Conservation (phyloP, 2,888 invertebrate species). For the Cosmopolites sordidus region DNA sequence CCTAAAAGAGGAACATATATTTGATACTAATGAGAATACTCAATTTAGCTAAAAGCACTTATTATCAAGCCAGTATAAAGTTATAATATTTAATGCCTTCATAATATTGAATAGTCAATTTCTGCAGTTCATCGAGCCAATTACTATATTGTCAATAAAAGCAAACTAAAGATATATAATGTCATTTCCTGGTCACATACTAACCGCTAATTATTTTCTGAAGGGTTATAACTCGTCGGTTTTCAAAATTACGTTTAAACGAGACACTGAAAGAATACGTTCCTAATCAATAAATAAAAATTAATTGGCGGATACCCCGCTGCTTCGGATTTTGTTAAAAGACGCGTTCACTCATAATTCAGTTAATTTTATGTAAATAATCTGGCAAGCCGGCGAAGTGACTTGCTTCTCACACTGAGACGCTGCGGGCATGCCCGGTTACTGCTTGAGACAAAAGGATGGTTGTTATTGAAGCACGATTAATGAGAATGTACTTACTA, state of each 20-base stretch:
- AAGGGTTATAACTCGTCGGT: conserved; percentile 8
- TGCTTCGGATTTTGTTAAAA: conserved; percentile 29
- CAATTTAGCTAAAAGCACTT: no score
- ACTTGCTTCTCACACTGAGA: conserved; percentile 19
- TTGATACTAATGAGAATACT: no score
- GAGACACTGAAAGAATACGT: conserved; percentile 22
- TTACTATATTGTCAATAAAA: no score
- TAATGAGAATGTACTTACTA: no score
- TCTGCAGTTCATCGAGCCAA: no score
- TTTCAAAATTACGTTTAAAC: conserved; percentile 10
- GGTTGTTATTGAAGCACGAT: no score
- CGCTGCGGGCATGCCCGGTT: conserved; percentile 3
- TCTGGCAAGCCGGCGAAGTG: conserved; percentile 8
- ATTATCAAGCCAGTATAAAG: no score
- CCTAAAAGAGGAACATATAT: no score
- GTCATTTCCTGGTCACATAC: no score
- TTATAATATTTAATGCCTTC: no score
- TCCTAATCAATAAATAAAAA: conserved; percentile 29
- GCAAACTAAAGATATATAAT: no score
- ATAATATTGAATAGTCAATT: no score
- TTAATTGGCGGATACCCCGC: conserved; percentile 33
- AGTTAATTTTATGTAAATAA: conserved; percentile 32
- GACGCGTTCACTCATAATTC: conserved; percentile 28
- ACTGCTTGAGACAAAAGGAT: conserved; percentile 8
- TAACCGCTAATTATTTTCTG: neutral